These are phyloP conservation scores for Aspidapion aeneum DNA, from an alignment of 2,888 invertebrate genomes.

Conservation along the genomic window DNA sequence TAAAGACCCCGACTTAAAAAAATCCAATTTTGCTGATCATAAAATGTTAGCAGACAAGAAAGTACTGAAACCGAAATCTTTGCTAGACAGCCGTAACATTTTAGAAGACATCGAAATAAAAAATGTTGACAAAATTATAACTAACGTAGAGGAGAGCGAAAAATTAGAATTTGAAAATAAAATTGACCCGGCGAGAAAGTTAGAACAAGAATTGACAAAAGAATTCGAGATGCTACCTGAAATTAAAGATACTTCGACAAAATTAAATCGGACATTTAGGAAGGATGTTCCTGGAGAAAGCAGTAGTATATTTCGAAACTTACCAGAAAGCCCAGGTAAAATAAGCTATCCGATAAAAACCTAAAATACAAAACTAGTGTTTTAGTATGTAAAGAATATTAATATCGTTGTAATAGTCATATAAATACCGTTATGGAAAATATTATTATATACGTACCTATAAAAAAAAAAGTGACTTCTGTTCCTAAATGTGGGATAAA, in stretches of 20 bases:
- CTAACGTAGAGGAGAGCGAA: not conserved
- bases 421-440: too few relatives aligned
- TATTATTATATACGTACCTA: too few relatives aligned
- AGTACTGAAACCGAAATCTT: not conserved
- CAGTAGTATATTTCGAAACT: not conserved
- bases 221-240: slow-evolving; percentile 44
- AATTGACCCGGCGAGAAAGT: slow-evolving; percentile 1
- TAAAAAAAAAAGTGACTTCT: too few relatives aligned
- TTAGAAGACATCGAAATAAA: not conserved
- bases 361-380: too few relatives aligned
- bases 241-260: slow-evolving; percentile 35
- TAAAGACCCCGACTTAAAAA: not conserved
- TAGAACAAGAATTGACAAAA: slow-evolving; percentile 37
- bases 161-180: not conserved
- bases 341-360: too few relatives aligned
- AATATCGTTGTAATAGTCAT: too few relatives aligned
- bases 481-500: too few relatives aligned
- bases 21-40: not conserved
- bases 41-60: not conserved
- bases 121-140: not conserved
- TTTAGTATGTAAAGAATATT: too few relatives aligned
- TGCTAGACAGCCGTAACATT: not conserved
- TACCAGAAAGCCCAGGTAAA: not conserved
- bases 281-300: slow-evolving; percentile 40
- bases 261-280: slow-evolving; percentile 44